A percentile compares a stretch with the other conserved stretches of the same genome.
These are phyloP conservation scores for Lagodon rhomboides DNA, from an alignment of 2,797 vertebrate species.

Conservation along the genomic window DNA sequence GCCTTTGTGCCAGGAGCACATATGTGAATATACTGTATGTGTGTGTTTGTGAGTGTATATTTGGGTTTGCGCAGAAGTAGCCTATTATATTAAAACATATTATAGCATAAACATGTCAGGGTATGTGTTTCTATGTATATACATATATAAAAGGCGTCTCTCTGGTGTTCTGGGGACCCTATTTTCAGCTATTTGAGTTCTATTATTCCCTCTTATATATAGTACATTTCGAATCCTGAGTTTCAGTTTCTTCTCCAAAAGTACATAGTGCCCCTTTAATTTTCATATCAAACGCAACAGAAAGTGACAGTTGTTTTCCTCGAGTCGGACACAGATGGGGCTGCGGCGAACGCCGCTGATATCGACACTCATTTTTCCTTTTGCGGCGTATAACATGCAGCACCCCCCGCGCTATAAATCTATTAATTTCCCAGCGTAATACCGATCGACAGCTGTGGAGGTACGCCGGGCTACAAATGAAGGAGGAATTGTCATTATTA, in stretches of 20 bases:
- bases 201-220: no score
- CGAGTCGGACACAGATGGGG: constrained; percentile 23
- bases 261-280: no score
- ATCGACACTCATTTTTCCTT: constrained; percentile 27
- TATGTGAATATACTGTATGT: constrained; percentile 4
- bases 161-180: neutral
- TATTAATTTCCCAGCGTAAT: constrained; percentile 66
- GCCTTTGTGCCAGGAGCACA: constrained; percentile 44
- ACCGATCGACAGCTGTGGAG: constrained; percentile 72
- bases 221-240: no score
- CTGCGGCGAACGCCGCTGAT: neutral
- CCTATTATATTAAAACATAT: constrained; percentile 34
- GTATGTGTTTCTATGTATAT: neutral
- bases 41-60: neutral
- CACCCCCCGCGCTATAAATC: constrained; percentile 34
- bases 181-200: no score
- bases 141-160: neutral
- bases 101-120: no score
- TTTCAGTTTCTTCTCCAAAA: no score
- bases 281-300: neutral
- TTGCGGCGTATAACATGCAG: neutral
- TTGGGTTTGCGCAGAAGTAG: constrained; percentile 42
- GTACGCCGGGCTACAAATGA: constrained; percentile 62
- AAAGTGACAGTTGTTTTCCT: constrained; percentile 16
- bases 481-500: constrained; percentile 76